Evolutionary conservation across 23 tunicate species (phyloP).

Genomic region (Phallusia fumigata): DNA sequence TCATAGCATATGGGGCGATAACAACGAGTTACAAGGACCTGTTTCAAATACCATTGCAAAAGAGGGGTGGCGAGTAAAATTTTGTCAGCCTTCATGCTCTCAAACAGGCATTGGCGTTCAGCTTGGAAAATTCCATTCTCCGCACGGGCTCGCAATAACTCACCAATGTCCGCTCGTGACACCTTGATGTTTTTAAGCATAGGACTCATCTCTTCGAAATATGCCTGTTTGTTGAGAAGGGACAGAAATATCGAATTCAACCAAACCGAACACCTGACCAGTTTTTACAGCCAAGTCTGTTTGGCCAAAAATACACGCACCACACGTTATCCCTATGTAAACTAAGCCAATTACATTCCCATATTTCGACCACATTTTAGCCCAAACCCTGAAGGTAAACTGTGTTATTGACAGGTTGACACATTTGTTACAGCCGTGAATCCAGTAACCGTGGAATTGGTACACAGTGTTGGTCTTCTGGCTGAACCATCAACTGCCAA

Average conservation of each 20-base stretch:
- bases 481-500: too few species aligned
- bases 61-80: neutral
- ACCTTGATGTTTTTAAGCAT: neutral
- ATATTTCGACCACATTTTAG: neutral
- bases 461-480: too few species aligned
- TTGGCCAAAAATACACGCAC: neutral
- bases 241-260: neutral
- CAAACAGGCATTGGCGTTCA: neutral
- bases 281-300: neutral
- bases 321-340: neutral
- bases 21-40: neutral
- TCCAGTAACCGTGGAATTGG: too few species aligned
- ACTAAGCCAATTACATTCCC: neutral
- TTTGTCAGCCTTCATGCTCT: neutral
- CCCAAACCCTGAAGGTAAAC: neutral
- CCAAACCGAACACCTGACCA: neutral
- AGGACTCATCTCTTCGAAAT: neutral
- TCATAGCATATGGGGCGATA: neutral
- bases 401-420: neutral
- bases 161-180: neutral
- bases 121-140: neutral
- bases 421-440: too few species aligned
- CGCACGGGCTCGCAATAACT: neutral
- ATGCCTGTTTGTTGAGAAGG: neutral
- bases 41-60: neutral